These are phyloP conservation scores for Torymus tubicola DNA, from an alignment of 2,888 invertebrate species.

Conservation along the genomic window DNA sequence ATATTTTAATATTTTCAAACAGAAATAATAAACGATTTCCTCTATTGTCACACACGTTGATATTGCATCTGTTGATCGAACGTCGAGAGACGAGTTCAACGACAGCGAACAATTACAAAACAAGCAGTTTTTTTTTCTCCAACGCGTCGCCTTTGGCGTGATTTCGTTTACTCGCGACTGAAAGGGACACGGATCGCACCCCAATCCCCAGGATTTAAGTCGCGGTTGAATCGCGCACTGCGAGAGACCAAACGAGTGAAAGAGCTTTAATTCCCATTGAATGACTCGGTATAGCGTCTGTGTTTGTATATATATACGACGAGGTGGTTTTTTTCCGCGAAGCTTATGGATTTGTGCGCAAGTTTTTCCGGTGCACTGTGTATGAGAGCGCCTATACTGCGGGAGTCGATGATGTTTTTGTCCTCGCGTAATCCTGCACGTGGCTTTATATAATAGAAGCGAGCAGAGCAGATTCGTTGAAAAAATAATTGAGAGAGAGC, in stretches of 20 bases:
- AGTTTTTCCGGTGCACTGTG: conserved; percentile 33
- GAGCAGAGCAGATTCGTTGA: conserved; percentile 14
- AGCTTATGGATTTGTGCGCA: conserved; percentile 25
- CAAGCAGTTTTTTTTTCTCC: background rate
- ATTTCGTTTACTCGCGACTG: conserved; percentile 31
- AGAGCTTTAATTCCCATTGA: conserved; percentile 41
- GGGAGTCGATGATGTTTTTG: conserved; percentile 16
- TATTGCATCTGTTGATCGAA: too few species aligned
- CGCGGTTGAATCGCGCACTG: conserved; percentile 12
- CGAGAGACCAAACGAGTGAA: background rate
- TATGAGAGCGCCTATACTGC: background rate
- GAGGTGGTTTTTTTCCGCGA: conserved; percentile 8
- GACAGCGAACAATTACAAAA: background rate
- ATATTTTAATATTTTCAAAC: too few species aligned
- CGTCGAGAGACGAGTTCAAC: too few species aligned
- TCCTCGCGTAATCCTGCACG: conserved; percentile 35
- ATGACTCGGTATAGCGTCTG: conserved; percentile 1
- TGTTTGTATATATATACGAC: background rate
- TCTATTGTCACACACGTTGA: too few species aligned
- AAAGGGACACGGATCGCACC: conserved; percentile 16
- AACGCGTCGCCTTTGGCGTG: background rate
- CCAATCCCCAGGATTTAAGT: conserved; percentile 25
- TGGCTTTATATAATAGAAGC: background rate
- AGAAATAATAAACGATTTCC: too few species aligned
- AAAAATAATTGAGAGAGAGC: conserved; percentile 48